phyloP scores from a whole-genome alignment of 2,797 vertebrate genomes.

The Enteromius argenteus region DNA sequence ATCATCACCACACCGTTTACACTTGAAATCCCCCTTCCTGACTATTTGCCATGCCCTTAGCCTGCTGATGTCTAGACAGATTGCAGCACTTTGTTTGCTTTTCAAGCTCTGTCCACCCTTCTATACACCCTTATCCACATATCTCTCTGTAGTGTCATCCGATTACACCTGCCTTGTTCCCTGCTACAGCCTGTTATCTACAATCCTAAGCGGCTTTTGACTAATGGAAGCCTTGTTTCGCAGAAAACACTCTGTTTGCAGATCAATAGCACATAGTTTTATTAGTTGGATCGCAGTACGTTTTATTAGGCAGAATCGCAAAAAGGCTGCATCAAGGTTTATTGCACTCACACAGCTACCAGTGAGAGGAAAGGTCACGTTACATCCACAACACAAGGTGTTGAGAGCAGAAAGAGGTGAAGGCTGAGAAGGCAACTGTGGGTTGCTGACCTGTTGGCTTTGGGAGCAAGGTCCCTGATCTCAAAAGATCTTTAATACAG shows the following conservation, averaged over 20 bases:
- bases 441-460: constrained; percentile 35
- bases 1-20: constrained; percentile 32
- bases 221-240: constrained; percentile 29
- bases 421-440: constrained; percentile 2
- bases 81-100: constrained; percentile 55
- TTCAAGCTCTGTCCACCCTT: constrained; percentile 32
- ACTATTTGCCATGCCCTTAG: constrained; percentile 52
- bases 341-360: not conserved
- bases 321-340: not conserved
- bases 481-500: not conserved
- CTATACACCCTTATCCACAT: constrained; percentile 22
- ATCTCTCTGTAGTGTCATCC: constrained; percentile 48
- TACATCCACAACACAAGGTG: not conserved
- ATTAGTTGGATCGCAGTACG: not conserved
- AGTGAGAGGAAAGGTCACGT: not conserved
- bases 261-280: constrained; percentile 15
- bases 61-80: constrained; percentile 66
- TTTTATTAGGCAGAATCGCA: not conserved
- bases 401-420: not conserved
- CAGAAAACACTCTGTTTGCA: constrained; percentile 9
- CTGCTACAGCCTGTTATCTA: constrained; percentile 18
- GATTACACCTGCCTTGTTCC: constrained; percentile 37
- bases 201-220: constrained; percentile 27
- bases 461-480: constrained; percentile 9
- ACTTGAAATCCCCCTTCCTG: constrained; percentile 11